Percentiles rank a stretch among this genome's conserved stretches.
These are phyloP conservation scores for Hydrotaea cyrtoneurina DNA, from an alignment of 2,888 invertebrate species.

Conservation along the genomic window DNA sequence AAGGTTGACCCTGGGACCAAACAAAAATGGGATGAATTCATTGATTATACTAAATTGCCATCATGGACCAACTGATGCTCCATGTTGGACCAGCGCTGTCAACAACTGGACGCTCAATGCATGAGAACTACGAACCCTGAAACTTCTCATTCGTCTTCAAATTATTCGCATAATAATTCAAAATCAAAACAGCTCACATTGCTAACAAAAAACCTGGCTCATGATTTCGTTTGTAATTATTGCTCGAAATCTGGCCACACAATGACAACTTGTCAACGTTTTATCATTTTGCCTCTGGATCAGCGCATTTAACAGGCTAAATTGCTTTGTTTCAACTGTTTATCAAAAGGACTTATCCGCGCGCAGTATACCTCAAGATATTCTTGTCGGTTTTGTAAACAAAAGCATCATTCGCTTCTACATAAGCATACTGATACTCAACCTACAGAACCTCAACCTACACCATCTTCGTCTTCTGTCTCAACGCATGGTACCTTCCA, in stretches of 20 bases:
- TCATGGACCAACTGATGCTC: too few species aligned
- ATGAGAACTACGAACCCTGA: neutral
- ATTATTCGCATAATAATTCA: neutral
- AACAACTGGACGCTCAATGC: conserved; percentile 51
- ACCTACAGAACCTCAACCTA: too few species aligned
- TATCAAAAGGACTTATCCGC: conserved; percentile 22
- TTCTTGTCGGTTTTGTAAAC: conserved; percentile 41
- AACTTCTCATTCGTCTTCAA: too few species aligned
- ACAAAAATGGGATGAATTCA: conserved; percentile 44
- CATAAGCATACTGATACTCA: conserved; percentile 9
- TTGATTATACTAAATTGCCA: too few species aligned
- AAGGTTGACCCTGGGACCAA: conserved; percentile 50
- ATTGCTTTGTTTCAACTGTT: conserved; percentile 49
- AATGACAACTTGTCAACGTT: conserved; percentile 19
- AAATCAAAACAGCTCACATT: conserved; percentile 17
- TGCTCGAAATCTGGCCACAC: conserved; percentile 39
- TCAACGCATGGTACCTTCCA: conserved; percentile 6
- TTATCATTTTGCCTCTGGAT: conserved; percentile 23
- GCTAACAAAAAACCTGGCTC: neutral
- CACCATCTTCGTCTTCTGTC: too few species aligned
- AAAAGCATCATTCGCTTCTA: conserved; percentile 46
- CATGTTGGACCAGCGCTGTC: conserved; percentile 52
- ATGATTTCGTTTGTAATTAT: conserved; percentile 6
- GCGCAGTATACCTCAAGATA: conserved; percentile 29
- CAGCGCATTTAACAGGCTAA: conserved; percentile 31